These are phyloP conservation scores for Sinodicranocentrus sp. DNA, from an alignment of 2,888 invertebrate genomes.

Conservation along the genomic window DNA sequence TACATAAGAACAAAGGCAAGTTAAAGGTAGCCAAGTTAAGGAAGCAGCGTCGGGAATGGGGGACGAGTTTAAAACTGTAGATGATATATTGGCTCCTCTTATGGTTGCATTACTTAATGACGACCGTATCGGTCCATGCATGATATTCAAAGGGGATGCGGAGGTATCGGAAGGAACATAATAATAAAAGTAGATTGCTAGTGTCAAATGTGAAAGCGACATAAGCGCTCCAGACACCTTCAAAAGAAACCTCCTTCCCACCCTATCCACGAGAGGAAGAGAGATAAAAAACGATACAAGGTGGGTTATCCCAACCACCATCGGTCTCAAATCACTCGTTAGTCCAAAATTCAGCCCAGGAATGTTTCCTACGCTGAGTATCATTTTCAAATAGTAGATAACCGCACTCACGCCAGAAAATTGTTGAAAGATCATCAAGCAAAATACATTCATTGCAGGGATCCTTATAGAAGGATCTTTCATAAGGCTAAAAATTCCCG, in stretches of 20 bases:
- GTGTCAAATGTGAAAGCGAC: slow-evolving; percentile 81
- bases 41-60: neutral
- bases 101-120: neutral
- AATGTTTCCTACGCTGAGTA: slow-evolving; percentile 80
- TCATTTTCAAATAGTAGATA: slow-evolving; percentile 84
- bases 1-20: slow-evolving; percentile 82
- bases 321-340: slow-evolving; percentile 83
- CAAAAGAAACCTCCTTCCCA: slow-evolving; percentile 83
- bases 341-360: neutral
- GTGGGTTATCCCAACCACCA: slow-evolving; percentile 89
- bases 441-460: slow-evolving; percentile 62
- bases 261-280: slow-evolving; percentile 82
- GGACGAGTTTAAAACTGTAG: neutral
- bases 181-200: slow-evolving; percentile 81
- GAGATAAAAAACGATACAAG: slow-evolving; percentile 82
- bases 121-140: neutral
- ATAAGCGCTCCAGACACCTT: slow-evolving; percentile 82
- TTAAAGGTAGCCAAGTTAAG: slow-evolving; percentile 81
- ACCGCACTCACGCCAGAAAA: slow-evolving; percentile 81
- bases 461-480: slow-evolving; percentile 50
- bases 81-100: neutral
- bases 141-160: neutral
- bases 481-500: slow-evolving; percentile 18
- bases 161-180: neutral
- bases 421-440: slow-evolving; percentile 80